Evolutionary conservation across 2,888 invertebrate species (phyloP).

Genomic region (Sphaerophoria taeniata): DNA sequence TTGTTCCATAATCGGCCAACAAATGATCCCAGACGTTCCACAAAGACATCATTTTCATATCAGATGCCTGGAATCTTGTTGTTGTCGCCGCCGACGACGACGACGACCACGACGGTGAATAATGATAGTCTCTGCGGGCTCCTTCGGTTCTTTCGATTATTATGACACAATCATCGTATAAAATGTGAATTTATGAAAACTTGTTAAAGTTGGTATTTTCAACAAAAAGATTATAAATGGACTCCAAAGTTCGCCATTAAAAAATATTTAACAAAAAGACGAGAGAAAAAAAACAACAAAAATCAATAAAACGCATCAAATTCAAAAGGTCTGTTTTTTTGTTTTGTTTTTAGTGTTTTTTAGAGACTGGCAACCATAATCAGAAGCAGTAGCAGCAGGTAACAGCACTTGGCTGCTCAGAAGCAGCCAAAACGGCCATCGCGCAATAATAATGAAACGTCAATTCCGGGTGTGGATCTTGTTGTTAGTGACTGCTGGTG

Average conservation of each 20-base stretch:
- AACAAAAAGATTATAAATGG: slow-evolving; percentile 74
- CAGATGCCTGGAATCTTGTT: slow-evolving; percentile 5
- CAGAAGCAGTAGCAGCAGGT: slow-evolving; percentile 24
- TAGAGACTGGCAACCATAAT: not conserved
- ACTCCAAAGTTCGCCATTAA: slow-evolving; percentile 69
- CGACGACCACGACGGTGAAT: not conserved
- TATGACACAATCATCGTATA: slow-evolving; percentile 74
- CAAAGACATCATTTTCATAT: slow-evolving; percentile 40
- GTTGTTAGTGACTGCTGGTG: slow-evolving; percentile 4
- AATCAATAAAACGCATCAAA: slow-evolving; percentile 48
- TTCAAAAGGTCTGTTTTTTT: slow-evolving; percentile 17
- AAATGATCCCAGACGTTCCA: slow-evolving; percentile 62
- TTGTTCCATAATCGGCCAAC: slow-evolving; percentile 71
- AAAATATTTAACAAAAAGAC: slow-evolving; percentile 25
- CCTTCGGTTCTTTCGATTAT: slow-evolving; percentile 67
- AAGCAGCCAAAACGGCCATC: slow-evolving; percentile 7
- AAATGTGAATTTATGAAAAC: slow-evolving; percentile 74
- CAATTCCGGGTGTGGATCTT: slow-evolving; percentile 58
- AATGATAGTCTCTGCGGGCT: slow-evolving; percentile 32
- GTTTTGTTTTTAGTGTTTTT: not conserved
- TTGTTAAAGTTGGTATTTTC: slow-evolving; percentile 72
- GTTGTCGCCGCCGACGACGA: not conserved
- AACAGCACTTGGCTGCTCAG: slow-evolving; percentile 1
- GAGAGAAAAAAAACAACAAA: not conserved
- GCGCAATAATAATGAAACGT: slow-evolving; percentile 48